A percentile compares a stretch with the other conserved stretches of the same genome.
Evolutionary conservation across 2,888 invertebrate species (phyloP).

Genomic region (Conus canariensis): DNA sequence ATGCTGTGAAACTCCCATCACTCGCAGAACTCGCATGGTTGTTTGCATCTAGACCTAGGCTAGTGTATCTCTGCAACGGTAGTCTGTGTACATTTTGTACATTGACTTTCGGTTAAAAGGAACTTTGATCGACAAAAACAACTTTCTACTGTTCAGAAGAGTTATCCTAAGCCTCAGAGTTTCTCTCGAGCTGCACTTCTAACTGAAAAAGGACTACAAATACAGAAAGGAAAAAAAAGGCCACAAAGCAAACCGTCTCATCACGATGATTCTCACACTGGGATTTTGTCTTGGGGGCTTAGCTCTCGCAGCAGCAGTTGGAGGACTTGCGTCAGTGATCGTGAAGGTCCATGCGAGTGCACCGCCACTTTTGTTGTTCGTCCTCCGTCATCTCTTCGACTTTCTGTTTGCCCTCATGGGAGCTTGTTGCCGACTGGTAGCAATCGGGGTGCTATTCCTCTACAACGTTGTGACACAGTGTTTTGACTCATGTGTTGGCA

Average conservation of each 20-base stretch:
- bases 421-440: slow-evolving; percentile 5
- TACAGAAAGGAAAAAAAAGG: too few relatives aligned
- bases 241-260: too few relatives aligned
- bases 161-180: too few relatives aligned
- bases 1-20: too few relatives aligned
- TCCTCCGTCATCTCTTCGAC: slow-evolving; percentile 32
- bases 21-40: too few relatives aligned
- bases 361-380: slow-evolving; percentile 21
- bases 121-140: too few relatives aligned
- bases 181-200: too few relatives aligned
- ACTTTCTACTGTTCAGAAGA: too few relatives aligned
- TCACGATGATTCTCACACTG: background rate
- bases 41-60: too few relatives aligned
- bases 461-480: slow-evolving; percentile 22
- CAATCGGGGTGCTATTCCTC: slow-evolving; percentile 24
- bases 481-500: slow-evolving; percentile 26
- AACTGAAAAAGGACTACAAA: too few relatives aligned
- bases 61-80: background rate
- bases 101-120: too few relatives aligned
- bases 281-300: slow-evolving; percentile 23
- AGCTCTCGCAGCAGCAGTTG: slow-evolving; percentile 5
- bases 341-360: slow-evolving; percentile 35
- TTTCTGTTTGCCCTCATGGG: slow-evolving; percentile 30
- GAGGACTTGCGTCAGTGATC: slow-evolving; percentile 29
- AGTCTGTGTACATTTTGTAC: background rate